A percentile compares a stretch with the other conserved stretches of the same genome.
phyloP scores from a whole-genome alignment of 1,140 invertebrate genomes.

The Drosophila sulfurigaster region DNA sequence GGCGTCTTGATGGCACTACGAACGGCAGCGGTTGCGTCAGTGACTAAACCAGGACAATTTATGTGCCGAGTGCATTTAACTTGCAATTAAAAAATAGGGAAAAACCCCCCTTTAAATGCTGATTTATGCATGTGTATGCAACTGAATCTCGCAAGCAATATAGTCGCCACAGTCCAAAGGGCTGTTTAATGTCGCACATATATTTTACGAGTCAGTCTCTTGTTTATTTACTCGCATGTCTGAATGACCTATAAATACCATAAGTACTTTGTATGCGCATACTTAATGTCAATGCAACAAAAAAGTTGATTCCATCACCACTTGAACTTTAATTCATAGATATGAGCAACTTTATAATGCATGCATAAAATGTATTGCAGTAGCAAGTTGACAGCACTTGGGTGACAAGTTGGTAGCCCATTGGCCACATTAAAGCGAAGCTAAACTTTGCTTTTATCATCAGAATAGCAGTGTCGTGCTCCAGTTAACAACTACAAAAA shows the following conservation, averaged over 20 bases:
- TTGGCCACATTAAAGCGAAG: background rate
- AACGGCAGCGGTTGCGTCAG: conserved; percentile 22
- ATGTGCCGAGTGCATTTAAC: conserved; percentile 65
- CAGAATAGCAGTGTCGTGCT: background rate
- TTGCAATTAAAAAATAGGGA: conserved; percentile 72
- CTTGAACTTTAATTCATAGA: conserved; percentile 4
- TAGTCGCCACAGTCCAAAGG: background rate
- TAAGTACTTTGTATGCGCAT: conserved; percentile 15
- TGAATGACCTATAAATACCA: conserved; percentile 10
- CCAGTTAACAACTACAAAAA: background rate
- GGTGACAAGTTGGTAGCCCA: conserved; percentile 4
- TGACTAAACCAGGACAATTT: conserved; percentile 58
- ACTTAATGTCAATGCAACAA: conserved; percentile 26
- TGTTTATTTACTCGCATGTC: conserved; percentile 1
- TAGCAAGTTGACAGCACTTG: conserved; percentile 7
- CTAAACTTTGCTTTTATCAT: conserved; percentile 3
- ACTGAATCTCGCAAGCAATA: conserved; percentile 4
- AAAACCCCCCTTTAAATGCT: conserved; percentile 58
- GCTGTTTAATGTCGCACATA: conserved; percentile 30
- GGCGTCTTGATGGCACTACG: conserved; percentile 49
- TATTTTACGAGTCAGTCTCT: conserved; percentile 38
- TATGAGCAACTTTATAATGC: background rate
- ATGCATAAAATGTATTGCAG: background rate
- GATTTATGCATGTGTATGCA: conserved; percentile 60
- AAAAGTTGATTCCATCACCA: conserved; percentile 23